phyloP scores from a whole-genome alignment of 2,797 vertebrate species.

The Denticeps clupeoides region DNA sequence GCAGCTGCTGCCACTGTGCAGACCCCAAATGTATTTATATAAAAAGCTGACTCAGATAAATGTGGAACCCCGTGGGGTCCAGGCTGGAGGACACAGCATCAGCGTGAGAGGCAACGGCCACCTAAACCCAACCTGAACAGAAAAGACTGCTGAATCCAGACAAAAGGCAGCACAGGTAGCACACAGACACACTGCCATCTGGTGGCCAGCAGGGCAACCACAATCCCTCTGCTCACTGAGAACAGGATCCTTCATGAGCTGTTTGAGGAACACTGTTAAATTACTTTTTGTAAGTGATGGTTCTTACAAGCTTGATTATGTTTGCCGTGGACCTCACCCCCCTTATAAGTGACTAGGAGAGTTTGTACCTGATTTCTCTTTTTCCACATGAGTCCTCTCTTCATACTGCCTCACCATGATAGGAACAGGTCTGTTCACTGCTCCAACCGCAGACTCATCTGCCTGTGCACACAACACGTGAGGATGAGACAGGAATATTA shows the following conservation, averaged over 20 bases:
- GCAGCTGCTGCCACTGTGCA: neutral
- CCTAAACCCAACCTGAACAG: neutral
- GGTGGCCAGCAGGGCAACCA: slow-evolving; percentile 11
- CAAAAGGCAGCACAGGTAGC: slow-evolving; percentile 10
- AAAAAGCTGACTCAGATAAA: slow-evolving; percentile 15
- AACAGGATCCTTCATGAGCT: too few relatives aligned
- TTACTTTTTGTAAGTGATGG: too few relatives aligned
- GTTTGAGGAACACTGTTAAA: too few relatives aligned
- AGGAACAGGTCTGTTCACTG: slow-evolving; percentile 13
- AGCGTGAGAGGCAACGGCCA: too few relatives aligned
- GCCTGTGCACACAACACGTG: slow-evolving; percentile 13
- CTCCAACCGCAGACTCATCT: slow-evolving; percentile 5
- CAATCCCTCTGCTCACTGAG: neutral
- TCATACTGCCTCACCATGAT: slow-evolving; percentile 29
- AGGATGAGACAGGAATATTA: neutral
- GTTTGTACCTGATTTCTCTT: slow-evolving; percentile 20
- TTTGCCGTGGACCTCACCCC: too few relatives aligned
- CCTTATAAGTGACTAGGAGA: too few relatives aligned
- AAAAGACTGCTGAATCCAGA: slow-evolving; percentile 14
- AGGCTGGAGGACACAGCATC: slow-evolving; percentile 7
- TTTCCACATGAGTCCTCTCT: slow-evolving; percentile 2
- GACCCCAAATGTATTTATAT: slow-evolving; percentile 1
- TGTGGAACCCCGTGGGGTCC: slow-evolving; percentile 5
- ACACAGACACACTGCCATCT: slow-evolving; percentile 31
- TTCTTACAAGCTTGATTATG: too few relatives aligned